Conservation (phyloP, 2,113 vertebrate genomes). For the Redunca redunca region DNA sequence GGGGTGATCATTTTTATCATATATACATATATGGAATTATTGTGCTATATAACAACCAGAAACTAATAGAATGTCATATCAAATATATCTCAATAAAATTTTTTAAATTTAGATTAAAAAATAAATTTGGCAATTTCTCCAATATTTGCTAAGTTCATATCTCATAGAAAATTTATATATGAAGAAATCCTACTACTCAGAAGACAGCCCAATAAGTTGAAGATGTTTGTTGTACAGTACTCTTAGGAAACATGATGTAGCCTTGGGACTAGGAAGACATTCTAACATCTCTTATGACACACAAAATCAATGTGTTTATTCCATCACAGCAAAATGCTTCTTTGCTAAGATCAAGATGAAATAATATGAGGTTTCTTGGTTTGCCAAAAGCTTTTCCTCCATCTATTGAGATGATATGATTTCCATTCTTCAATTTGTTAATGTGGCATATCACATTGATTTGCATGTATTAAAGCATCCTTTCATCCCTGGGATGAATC, state of each 20-base stretch:
- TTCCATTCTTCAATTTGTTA: not conserved
- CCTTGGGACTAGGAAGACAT: not conserved
- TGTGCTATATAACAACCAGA: not conserved
- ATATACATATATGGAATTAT: not conserved
- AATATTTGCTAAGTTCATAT: not conserved
- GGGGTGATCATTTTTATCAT: not conserved
- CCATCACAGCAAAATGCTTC: not conserved
- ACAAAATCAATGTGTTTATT: not conserved
- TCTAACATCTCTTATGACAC: not conserved
- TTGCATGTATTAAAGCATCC: not conserved
- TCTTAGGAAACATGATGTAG: not conserved
- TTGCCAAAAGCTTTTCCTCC: not conserved
- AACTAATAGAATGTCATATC: not conserved
- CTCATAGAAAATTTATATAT: not conserved
- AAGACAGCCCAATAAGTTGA: not conserved
- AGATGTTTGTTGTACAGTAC: not conserved
- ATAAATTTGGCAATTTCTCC: not conserved
- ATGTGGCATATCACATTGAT: not conserved
- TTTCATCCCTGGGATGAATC: not conserved
- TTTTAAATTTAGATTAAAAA: not conserved
- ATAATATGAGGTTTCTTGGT: not conserved
- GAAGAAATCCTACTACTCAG: not conserved
- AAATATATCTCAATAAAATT: not conserved
- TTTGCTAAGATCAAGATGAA: not conserved
- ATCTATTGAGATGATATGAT: not conserved